Evolutionary conservation across 2,113 vertebrate genomes (phyloP).

Genomic region (Anolis sagrei): DNA sequence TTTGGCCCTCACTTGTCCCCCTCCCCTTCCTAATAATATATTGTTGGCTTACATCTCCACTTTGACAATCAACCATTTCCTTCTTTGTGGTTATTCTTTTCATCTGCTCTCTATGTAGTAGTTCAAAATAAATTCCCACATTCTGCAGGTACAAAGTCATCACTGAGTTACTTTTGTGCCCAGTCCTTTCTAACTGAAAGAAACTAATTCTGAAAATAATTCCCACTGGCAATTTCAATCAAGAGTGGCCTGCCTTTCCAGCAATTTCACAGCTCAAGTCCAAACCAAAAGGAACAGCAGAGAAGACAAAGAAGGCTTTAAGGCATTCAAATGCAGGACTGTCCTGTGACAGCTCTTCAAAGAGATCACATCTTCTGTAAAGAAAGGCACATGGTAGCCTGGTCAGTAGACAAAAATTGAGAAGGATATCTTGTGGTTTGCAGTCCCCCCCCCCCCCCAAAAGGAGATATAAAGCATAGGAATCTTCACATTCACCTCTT

Average conservation of each 20-base stretch:
- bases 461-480: neutral
- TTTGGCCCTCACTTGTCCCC: neutral
- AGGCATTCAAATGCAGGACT: neutral
- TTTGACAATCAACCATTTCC: neutral
- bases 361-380: neutral
- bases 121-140: neutral
- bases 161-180: neutral
- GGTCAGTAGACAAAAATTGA: neutral
- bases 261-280: neutral
- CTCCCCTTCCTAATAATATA: neutral
- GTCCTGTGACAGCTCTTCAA: too few relatives aligned
- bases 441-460: too few relatives aligned
- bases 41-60: neutral
- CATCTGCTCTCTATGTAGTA: neutral
- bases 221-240: neutral
- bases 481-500: conserved; percentile 34
- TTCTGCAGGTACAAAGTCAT: neutral
- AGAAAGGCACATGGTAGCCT: neutral
- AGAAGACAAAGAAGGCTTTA: neutral
- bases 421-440: conserved; percentile 20
- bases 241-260: neutral
- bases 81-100: neutral
- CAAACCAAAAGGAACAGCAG: neutral
- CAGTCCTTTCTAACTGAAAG: neutral
- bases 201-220: neutral